These are phyloP conservation scores for Idaea straminata DNA, from an alignment of 2,888 invertebrate species.

Conservation along the genomic window DNA sequence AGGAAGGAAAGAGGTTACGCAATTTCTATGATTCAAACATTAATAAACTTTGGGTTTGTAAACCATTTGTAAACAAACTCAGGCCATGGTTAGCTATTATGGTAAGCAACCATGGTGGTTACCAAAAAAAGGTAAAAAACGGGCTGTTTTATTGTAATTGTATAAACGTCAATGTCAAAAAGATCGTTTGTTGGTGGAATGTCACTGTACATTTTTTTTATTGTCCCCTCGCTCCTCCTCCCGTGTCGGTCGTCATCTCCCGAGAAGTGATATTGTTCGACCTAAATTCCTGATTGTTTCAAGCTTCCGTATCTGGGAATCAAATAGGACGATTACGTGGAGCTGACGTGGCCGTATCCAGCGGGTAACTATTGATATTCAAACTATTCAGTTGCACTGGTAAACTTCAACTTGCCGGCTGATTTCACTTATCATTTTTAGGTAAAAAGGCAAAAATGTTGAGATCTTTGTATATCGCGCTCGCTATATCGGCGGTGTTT, in stretches of 20 bases:
- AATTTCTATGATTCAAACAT: too few relatives aligned
- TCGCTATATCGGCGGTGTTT: constrained; percentile 64
- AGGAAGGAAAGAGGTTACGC: too few relatives aligned
- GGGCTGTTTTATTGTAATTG: too few relatives aligned
- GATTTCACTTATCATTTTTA: constrained; percentile 16
- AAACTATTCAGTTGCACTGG: constrained; percentile 6
- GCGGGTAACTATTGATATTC: constrained; percentile 23
- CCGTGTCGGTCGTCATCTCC: not conserved
- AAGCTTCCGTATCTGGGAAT: constrained; percentile 47
- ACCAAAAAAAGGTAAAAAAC: too few relatives aligned
- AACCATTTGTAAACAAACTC: too few relatives aligned
- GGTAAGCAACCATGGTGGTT: too few relatives aligned
- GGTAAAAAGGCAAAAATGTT: constrained; percentile 51
- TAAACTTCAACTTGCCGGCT: not conserved
- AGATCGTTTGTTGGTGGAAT: too few relatives aligned
- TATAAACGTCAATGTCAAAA: too few relatives aligned
- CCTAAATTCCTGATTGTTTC: constrained; percentile 35
- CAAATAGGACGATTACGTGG: constrained; percentile 56
- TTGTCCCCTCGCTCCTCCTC: not conserved
- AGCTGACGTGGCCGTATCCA: constrained; percentile 64
- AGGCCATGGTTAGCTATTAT: too few relatives aligned
- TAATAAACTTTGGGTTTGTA: too few relatives aligned
- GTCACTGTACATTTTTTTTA: too few relatives aligned
- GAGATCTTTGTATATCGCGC: constrained; percentile 55
- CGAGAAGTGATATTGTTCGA: constrained; percentile 15